These are phyloP conservation scores for Anarhynchus alexandrinus DNA, from an alignment of 2,113 vertebrate genomes.

Conservation along the genomic window DNA sequence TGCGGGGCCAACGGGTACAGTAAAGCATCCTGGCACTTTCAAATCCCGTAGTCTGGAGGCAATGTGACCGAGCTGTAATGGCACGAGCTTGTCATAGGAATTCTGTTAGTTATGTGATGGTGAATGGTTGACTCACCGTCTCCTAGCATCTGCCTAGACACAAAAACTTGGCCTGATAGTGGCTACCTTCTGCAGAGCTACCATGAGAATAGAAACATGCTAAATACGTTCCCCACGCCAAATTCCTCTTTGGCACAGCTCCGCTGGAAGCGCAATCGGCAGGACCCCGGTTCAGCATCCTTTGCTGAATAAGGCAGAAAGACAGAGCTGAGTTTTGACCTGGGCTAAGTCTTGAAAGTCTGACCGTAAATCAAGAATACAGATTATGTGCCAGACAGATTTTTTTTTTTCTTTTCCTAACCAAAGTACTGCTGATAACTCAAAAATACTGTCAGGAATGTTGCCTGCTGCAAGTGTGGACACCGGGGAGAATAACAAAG, in stretches of 20 bases:
- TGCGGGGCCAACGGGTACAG: fast-evolving
- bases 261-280: background rate
- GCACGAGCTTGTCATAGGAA: background rate
- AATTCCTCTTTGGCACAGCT: background rate
- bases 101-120: background rate
- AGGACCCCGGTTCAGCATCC: background rate
- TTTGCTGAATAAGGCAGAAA: background rate
- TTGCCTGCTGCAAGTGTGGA: background rate
- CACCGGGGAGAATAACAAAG: background rate
- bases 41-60: background rate
- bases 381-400: background rate
- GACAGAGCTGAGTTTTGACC: background rate
- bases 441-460: background rate
- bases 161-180: background rate
- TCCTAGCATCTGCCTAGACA: background rate
- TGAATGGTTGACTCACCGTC: background rate
- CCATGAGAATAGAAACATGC: background rate
- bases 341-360: background rate
- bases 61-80: background rate
- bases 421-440: background rate
- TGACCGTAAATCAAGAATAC: background rate
- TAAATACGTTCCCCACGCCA: background rate
- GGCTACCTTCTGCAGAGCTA: background rate
- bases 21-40: background rate
- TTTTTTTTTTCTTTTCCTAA: background rate